phyloP scores from a whole-genome alignment of 2,888 invertebrate species.

The Abscondita cerata region DNA sequence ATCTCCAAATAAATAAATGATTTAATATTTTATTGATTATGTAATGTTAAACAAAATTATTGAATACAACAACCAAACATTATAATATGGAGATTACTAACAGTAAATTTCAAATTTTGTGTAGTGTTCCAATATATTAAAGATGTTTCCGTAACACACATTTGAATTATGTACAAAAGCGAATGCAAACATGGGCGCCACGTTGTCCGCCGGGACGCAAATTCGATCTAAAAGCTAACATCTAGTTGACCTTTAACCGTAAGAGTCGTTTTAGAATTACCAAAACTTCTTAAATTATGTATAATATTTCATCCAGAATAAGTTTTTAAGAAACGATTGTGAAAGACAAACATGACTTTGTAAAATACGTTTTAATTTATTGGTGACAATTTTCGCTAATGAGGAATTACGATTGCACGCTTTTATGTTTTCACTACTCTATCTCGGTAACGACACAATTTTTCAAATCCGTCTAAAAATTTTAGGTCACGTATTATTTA shows the following conservation, averaged over 20 bases:
- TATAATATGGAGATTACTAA: no score
- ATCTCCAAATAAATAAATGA: no score
- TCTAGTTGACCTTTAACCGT: conserved; percentile 29
- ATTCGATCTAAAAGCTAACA: conserved; percentile 27
- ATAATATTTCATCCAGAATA: not conserved
- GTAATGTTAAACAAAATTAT: no score
- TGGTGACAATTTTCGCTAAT: conserved; percentile 19
- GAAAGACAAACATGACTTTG: conserved; percentile 15
- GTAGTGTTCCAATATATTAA: no score
- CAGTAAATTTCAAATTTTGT: no score
- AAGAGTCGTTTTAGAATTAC: not conserved
- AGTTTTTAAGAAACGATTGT: conserved; percentile 5
- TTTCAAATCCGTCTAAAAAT: conserved; percentile 7
- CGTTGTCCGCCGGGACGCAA: conserved; percentile 41
- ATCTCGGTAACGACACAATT: conserved; percentile 18
- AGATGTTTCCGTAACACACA: no score
- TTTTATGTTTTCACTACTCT: conserved; percentile 13
- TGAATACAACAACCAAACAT: no score
- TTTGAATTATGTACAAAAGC: no score
- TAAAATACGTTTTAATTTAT: conserved; percentile 22
- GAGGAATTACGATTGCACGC: conserved; percentile 17
- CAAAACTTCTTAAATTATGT: conserved; percentile 5
- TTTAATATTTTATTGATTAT: no score
- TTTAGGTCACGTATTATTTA: not conserved
- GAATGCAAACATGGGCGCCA: conserved; percentile 37